Evolutionary conservation across 2,888 invertebrate genomes (phyloP).

Genomic region (Melanostoma scalare): DNA sequence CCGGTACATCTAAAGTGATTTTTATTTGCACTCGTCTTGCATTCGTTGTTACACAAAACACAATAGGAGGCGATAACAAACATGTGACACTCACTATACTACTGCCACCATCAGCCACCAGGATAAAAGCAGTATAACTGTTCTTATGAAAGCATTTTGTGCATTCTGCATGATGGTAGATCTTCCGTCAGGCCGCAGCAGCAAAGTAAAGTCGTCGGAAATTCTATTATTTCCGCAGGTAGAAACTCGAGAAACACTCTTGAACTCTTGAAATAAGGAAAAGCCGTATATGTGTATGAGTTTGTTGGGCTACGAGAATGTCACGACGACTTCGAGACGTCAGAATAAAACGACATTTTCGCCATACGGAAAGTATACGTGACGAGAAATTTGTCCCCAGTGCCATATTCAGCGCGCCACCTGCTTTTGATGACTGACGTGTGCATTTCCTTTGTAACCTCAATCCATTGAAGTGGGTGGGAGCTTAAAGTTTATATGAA

Average conservation of each 20-base stretch:
- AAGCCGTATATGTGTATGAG: conserved; percentile 5
- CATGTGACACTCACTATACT: background rate
- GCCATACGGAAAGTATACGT: conserved; percentile 9
- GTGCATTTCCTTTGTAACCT: conserved; percentile 10
- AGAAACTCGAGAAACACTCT: conserved; percentile 4
- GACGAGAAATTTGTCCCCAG: conserved; percentile 3
- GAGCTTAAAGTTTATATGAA: conserved; percentile 50
- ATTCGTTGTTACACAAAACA: background rate
- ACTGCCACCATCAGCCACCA: background rate
- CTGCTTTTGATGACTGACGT: conserved; percentile 33
- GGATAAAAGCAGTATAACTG: conserved; percentile 18
- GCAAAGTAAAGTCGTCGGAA: conserved; percentile 33
- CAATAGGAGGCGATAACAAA: conserved; percentile 13
- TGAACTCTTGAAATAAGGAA: background rate
- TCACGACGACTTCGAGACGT: background rate
- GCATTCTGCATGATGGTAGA: background rate
- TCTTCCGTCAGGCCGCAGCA: conserved; percentile 7
- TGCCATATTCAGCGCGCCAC: background rate
- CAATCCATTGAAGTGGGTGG: conserved; percentile 39
- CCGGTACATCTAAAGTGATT: conserved; percentile 38
- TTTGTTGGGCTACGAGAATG: conserved; percentile 2
- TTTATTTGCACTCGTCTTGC: conserved; percentile 26
- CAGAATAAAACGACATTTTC: conserved; percentile 23
- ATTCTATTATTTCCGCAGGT: conserved; percentile 44
- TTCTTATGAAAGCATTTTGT: conserved; percentile 6